Evolutionary conservation across 2,113 vertebrate genomes (phyloP).

Genomic region (Odontesthes bonariensis): DNA sequence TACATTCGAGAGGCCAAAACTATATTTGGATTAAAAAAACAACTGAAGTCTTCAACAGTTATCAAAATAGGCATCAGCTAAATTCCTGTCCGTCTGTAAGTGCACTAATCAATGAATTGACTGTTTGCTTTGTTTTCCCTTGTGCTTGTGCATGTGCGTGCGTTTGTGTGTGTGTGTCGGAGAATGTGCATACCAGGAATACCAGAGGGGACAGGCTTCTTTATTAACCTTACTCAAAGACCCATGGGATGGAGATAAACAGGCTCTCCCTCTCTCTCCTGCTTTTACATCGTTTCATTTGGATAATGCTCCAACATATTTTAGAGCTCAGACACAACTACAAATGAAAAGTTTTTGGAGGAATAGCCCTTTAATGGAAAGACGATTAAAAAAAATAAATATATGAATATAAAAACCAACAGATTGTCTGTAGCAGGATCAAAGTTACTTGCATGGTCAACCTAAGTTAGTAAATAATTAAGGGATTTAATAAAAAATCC

Average conservation of each 20-base stretch:
- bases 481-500: too few species aligned
- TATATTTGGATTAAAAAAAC: neutral
- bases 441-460: neutral
- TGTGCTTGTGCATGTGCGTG: too few species aligned
- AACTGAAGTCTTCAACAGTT: neutral
- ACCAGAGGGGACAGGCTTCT: slow-evolving; percentile 71
- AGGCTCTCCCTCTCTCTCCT: slow-evolving; percentile 26
- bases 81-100: slow-evolving; percentile 17
- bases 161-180: too few species aligned
- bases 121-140: slow-evolving; percentile 1
- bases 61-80: neutral
- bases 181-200: slow-evolving; percentile 75
- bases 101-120: neutral
- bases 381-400: neutral
- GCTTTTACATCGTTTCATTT: slow-evolving; percentile 43
- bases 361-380: slow-evolving; percentile 1
- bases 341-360: neutral
- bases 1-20: too few species aligned
- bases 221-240: slow-evolving; percentile 74
- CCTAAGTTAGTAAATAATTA: too few species aligned
- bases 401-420: neutral
- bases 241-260: slow-evolving; percentile 61
- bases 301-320: slow-evolving; percentile 16
- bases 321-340: neutral
- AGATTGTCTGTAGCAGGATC: neutral